These are phyloP conservation scores for Bradypodion ventrale DNA, from an alignment of 2,797 vertebrate genomes.

Conservation along the genomic window DNA sequence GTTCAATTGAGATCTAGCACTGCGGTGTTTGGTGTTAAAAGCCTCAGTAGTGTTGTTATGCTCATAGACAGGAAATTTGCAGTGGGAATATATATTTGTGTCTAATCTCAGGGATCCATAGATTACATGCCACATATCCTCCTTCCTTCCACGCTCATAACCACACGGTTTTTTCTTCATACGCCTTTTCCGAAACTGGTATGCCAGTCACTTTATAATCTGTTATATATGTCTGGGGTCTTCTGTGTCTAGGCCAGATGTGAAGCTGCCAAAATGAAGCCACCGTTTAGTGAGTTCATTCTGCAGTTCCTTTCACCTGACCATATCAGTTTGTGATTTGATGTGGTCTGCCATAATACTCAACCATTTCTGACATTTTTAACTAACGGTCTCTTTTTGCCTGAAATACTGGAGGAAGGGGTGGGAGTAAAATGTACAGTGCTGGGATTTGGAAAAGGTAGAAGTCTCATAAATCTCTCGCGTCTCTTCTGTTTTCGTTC, in stretches of 20 bases:
- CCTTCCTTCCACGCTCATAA: background rate
- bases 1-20: background rate
- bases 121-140: background rate
- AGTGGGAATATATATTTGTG: background rate
- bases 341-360: too few relatives aligned
- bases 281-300: too few relatives aligned
- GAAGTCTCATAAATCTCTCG: background rate
- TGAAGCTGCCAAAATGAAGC: too few relatives aligned
- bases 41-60: background rate
- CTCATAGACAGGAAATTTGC: background rate
- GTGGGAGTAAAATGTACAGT: too few relatives aligned
- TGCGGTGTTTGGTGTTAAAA: background rate
- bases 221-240: background rate
- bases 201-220: background rate
- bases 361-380: too few relatives aligned
- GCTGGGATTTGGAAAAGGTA: background rate
- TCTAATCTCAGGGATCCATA: background rate
- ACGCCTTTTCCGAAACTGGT: background rate
- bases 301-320: too few relatives aligned
- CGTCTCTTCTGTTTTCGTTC: background rate
- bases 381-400: too few relatives aligned
- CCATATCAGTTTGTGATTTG: too few relatives aligned
- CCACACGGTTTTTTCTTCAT: background rate
- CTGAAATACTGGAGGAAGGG: too few relatives aligned
- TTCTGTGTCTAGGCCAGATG: too few relatives aligned